phyloP scores from a whole-genome alignment of 2,113 vertebrate species.

The Vireo altiloquus region DNA sequence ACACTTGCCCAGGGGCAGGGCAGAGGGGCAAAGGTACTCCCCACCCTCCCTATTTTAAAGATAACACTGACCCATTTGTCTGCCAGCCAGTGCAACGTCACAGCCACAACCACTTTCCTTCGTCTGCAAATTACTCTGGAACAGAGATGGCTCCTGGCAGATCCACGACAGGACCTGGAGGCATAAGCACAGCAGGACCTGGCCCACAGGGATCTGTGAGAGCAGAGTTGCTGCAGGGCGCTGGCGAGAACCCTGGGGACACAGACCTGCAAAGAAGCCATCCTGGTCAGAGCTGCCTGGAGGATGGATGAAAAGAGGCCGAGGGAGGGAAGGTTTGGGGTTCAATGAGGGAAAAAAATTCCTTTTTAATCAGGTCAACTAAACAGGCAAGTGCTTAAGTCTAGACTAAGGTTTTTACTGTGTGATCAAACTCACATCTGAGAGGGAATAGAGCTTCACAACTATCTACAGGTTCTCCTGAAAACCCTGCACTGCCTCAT shows the following conservation, averaged over 20 bases:
- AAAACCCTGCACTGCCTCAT: background rate
- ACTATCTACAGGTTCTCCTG: background rate
- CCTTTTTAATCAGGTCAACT: background rate
- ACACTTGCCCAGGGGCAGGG: background rate
- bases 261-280: background rate
- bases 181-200: background rate
- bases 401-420: background rate
- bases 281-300: background rate
- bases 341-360: background rate
- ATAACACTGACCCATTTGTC: background rate
- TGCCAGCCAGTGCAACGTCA: fast-evolving
- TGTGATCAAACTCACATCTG: background rate
- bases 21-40: background rate
- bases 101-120: background rate
- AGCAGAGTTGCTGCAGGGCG: background rate
- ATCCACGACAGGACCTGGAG: background rate
- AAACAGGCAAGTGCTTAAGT: background rate
- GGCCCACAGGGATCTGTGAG: background rate
- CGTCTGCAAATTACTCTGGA: background rate
- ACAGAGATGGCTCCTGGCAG: background rate
- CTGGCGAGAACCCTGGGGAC: background rate
- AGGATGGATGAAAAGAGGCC: background rate
- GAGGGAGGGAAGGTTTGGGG: background rate
- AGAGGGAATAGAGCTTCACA: background rate
- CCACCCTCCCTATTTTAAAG: background rate